These are phyloP conservation scores for Sinocyclocheilus rhinocerous DNA, from an alignment of 2,113 vertebrate genomes.

Conservation along the genomic window DNA sequence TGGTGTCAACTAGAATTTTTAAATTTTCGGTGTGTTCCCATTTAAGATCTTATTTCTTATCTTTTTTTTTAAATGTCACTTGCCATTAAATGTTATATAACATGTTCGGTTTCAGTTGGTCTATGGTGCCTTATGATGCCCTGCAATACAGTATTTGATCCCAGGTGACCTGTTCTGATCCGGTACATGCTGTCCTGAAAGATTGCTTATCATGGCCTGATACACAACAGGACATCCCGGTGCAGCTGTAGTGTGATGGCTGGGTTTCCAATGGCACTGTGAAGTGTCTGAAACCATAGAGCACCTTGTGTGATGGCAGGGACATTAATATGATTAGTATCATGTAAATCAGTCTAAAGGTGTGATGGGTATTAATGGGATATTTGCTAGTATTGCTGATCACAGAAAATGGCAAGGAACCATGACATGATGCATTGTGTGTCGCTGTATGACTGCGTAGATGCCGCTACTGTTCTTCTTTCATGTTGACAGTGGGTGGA, in stretches of 20 bases:
- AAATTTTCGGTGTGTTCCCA: background rate
- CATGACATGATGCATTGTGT: too few species aligned
- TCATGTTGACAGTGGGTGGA: background rate
- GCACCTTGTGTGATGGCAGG: background rate
- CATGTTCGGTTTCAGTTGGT: background rate
- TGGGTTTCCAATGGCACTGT: slow-evolving; percentile 8
- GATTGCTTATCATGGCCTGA: slow-evolving; percentile 19
- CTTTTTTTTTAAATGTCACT: background rate
- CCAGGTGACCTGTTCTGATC: slow-evolving; percentile 17
- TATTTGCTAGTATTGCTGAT: background rate
- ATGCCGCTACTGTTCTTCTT: too few species aligned
- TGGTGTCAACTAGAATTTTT: background rate
- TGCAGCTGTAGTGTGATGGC: background rate
- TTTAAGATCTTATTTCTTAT: background rate
- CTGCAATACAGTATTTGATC: slow-evolving; percentile 16
- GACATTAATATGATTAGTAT: background rate
- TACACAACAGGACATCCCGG: slow-evolving; percentile 5
- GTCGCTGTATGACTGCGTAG: too few species aligned
- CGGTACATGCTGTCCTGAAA: slow-evolving; percentile 18
- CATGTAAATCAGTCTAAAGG: background rate
- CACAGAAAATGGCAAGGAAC: too few species aligned
- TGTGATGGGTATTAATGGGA: background rate
- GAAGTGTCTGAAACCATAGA: background rate
- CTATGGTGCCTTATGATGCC: background rate
- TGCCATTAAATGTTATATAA: background rate